These are phyloP conservation scores for Drosophila atripex DNA, from an alignment of 2,888 invertebrate species.

Conservation along the genomic window DNA sequence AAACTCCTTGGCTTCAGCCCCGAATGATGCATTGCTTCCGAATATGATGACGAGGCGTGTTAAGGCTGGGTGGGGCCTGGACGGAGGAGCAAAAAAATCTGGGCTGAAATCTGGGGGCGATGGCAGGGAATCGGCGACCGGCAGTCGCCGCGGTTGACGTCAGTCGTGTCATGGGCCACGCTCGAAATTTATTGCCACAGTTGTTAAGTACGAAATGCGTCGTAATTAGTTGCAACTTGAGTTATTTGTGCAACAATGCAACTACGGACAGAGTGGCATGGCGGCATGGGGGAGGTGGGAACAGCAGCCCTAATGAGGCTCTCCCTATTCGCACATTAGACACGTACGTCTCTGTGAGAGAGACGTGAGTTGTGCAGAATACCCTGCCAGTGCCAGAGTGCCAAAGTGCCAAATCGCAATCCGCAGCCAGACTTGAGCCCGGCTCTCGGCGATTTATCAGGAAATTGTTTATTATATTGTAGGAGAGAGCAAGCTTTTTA, in stretches of 20 bases:
- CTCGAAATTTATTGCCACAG: slow-evolving; percentile 75
- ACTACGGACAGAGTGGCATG: slow-evolving; percentile 15
- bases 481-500: slow-evolving; percentile 64
- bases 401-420: slow-evolving; percentile 14
- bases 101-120: slow-evolving; percentile 52
- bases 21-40: slow-evolving; percentile 78
- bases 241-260: slow-evolving; percentile 79
- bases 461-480: slow-evolving; percentile 77
- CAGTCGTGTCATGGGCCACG: slow-evolving; percentile 74
- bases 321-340: slow-evolving; percentile 72
- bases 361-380: slow-evolving; percentile 6
- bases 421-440: slow-evolving; percentile 21
- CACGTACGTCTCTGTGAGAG: slow-evolving; percentile 70
- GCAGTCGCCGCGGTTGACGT: slow-evolving; percentile 50
- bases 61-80: slow-evolving; percentile 42
- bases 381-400: slow-evolving; percentile 7
- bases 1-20: slow-evolving; percentile 41
- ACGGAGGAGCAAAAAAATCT: slow-evolving; percentile 16
- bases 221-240: slow-evolving; percentile 79
- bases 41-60: slow-evolving; percentile 79
- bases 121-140: slow-evolving; percentile 38
- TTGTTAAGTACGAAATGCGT: slow-evolving; percentile 77
- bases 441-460: slow-evolving; percentile 67
- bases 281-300: not conserved
- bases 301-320: slow-evolving; percentile 55